Conservation (phyloP, 2,797 vertebrate species). For the Sebastes oblongus region DNA sequence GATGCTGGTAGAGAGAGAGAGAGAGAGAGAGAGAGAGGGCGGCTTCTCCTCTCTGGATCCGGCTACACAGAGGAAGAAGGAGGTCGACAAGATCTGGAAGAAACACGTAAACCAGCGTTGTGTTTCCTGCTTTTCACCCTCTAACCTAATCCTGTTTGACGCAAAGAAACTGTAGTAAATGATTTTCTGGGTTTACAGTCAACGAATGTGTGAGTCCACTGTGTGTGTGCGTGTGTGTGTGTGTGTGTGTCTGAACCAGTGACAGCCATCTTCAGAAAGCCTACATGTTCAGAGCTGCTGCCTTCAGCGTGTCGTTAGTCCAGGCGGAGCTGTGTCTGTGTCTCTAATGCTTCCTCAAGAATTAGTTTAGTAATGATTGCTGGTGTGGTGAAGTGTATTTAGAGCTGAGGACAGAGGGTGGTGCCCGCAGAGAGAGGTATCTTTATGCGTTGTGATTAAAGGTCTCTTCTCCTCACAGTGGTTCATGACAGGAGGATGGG, state of each 20-base stretch:
- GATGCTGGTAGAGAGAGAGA: neutral
- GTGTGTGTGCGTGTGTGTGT: neutral
- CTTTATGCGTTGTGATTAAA: neutral
- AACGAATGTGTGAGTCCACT: neutral
- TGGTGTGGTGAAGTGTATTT: neutral
- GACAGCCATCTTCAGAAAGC: constrained; percentile 70
- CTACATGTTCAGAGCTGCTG: constrained; percentile 40
- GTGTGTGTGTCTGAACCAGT: neutral
- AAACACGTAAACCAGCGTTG: neutral
- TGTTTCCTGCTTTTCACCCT: neutral
- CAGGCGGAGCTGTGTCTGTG: constrained; percentile 1
- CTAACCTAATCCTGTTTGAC: neutral
- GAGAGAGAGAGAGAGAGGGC: neutral
- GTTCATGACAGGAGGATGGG: neutral
- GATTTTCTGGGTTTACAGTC: neutral
- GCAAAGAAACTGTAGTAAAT: neutral
- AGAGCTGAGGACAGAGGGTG: neutral
- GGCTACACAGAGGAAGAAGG: constrained; percentile 32
- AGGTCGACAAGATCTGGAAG: constrained; percentile 32
- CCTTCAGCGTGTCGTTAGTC: neutral
- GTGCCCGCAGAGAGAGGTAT: neutral
- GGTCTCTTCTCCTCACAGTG: neutral
- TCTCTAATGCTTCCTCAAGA: neutral
- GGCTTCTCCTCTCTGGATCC: constrained; percentile 29
- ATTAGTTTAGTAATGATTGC: neutral